Conservation (phyloP, 2,888 invertebrate species). For the Falcaria lacertinaria region DNA sequence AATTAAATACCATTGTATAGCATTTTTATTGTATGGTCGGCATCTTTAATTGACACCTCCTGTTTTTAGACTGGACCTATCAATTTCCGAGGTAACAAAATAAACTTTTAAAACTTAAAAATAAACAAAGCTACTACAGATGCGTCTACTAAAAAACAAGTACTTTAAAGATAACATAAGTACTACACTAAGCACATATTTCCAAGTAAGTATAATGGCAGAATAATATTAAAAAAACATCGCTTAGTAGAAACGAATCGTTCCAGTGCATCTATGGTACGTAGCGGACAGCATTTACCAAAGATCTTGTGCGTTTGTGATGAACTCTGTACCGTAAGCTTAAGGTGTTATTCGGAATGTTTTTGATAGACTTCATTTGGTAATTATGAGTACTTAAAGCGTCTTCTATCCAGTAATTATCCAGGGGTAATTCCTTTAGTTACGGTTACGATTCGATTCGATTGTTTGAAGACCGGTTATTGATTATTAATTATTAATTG, state of each 20-base stretch:
- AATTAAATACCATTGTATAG: too few species aligned
- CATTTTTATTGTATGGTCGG: too few species aligned
- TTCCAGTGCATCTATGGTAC: constrained; percentile 40
- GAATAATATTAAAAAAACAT: constrained; percentile 30
- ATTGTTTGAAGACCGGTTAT: constrained; percentile 32
- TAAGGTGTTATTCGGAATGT: constrained; percentile 21
- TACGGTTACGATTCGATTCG: constrained; percentile 58
- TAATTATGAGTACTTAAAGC: constrained; percentile 28
- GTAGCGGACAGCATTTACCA: constrained; percentile 20
- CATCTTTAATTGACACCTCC: too few species aligned
- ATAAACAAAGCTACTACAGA: too few species aligned
- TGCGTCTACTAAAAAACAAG: too few species aligned
- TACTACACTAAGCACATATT: constrained; percentile 27
- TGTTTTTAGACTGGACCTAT: too few species aligned
- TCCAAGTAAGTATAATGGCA: constrained; percentile 42
- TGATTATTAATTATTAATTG: constrained; percentile 27
- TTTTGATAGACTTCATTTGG: constrained; percentile 14
- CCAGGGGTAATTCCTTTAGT: constrained; percentile 46
- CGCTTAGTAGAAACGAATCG: constrained; percentile 61
- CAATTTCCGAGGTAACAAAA: too few species aligned
- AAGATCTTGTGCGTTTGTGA: constrained; percentile 2
- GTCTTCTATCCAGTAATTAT: constrained; percentile 61
- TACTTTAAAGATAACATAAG: neutral
- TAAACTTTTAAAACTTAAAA: too few species aligned
- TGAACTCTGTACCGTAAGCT: constrained; percentile 3